phyloP scores from a whole-genome alignment of 2,113 vertebrate genomes.

The Sigmodon hispidus region DNA sequence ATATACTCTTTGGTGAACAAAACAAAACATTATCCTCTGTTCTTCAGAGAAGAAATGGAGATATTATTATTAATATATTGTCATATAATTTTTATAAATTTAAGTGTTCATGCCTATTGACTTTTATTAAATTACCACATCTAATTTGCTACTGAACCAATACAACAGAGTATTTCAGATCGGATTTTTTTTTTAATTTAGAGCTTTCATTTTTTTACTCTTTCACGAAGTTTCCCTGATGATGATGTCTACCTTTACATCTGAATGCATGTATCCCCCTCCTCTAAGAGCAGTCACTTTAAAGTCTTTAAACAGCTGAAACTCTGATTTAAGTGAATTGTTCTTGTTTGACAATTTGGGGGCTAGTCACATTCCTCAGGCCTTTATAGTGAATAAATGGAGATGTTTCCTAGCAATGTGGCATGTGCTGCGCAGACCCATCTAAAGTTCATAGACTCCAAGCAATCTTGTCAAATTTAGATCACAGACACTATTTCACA shows the following conservation, averaged over 20 bases:
- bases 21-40: neutral
- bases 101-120: neutral
- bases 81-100: constrained; percentile 4
- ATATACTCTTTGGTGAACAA: neutral
- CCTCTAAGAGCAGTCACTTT: neutral
- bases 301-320: neutral
- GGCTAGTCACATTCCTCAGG: neutral
- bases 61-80: neutral
- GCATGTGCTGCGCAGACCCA: neutral
- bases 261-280: neutral
- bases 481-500: neutral
- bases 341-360: neutral
- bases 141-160: neutral
- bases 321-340: neutral
- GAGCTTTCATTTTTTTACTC: neutral
- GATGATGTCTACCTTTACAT: neutral
- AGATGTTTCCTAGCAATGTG: neutral
- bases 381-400: neutral
- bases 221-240: neutral
- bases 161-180: neutral
- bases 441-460: neutral
- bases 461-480: neutral
- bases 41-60: neutral
- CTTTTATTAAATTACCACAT: neutral
- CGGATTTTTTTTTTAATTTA: neutral